These are phyloP conservation scores for Tenthredo notha DNA, from an alignment of 2,888 invertebrate genomes.

Conservation along the genomic window DNA sequence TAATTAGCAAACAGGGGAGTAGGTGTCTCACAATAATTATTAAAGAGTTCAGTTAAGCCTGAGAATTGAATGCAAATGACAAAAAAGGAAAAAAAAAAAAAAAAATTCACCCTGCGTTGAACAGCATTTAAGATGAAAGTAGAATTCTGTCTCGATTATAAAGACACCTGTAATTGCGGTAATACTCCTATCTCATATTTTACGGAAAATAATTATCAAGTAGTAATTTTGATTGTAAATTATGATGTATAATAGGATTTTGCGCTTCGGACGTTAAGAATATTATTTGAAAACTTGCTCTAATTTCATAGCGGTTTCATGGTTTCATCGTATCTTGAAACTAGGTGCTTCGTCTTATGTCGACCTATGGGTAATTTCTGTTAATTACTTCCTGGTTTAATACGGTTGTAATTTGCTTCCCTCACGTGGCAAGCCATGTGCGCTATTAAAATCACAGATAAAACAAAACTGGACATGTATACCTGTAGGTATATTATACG, in stretches of 20 bases:
- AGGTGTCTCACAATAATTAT: neutral
- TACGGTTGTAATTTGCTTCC: neutral
- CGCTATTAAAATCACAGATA: neutral
- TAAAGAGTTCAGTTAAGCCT: neutral
- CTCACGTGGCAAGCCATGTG: neutral
- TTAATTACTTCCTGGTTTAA: neutral
- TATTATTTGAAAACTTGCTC: neutral
- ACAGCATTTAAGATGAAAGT: neutral
- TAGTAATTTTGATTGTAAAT: neutral
- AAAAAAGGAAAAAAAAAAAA: neutral
- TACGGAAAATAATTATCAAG: neutral
- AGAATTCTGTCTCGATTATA: neutral
- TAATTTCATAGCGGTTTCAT: neutral
- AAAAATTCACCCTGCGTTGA: neutral
- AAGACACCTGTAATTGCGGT: neutral
- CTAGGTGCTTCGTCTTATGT: neutral
- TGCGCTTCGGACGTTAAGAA: neutral
- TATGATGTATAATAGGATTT: neutral
- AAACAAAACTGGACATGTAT: neutral
- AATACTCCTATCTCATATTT: neutral
- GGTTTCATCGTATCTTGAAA: neutral
- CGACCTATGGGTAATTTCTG: slow-evolving; percentile 3
- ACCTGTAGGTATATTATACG: too few species aligned
- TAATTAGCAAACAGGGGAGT: neutral
- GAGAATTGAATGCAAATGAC: neutral